A percentile compares a stretch with the other conserved stretches of the same genome.
phyloP scores from a whole-genome alignment of 2,888 invertebrate species.

The Lithosia quadra region DNA sequence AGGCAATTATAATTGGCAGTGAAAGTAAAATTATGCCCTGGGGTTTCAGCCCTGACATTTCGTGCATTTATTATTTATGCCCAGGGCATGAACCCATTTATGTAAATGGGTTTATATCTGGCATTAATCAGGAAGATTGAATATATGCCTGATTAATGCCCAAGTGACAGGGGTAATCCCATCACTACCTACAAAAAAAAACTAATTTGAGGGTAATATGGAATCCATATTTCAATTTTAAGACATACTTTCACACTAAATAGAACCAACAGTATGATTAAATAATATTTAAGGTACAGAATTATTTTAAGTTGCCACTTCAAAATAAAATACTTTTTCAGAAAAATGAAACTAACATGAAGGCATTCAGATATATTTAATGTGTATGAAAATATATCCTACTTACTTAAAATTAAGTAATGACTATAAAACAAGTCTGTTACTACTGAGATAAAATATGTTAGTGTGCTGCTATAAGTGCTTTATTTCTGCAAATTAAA shows the following conservation, averaged over 20 bases:
- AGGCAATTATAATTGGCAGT: too few relatives aligned
- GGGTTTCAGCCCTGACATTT: too few relatives aligned
- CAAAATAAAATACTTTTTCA: neutral
- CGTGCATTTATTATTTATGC: too few relatives aligned
- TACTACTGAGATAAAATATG: constrained; percentile 53
- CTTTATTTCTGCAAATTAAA: constrained; percentile 43
- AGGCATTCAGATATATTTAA: constrained; percentile 68
- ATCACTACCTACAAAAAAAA: too few relatives aligned
- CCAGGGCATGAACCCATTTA: too few relatives aligned
- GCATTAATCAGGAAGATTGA: too few relatives aligned
- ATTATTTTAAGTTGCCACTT: neutral
- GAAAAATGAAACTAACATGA: constrained; percentile 41
- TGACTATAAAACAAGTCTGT: constrained; percentile 62
- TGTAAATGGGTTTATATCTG: too few relatives aligned
- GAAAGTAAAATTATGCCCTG: too few relatives aligned
- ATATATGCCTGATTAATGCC: too few relatives aligned
- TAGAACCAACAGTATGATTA: neutral
- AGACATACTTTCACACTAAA: constrained; percentile 12
- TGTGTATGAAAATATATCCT: constrained; percentile 82
- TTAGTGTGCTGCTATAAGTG: constrained; percentile 37
- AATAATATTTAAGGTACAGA: neutral
- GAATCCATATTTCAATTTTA: neutral
- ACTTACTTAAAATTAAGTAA: constrained; percentile 80
- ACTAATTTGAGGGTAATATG: neutral
- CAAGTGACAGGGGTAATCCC: too few relatives aligned